Evolutionary conservation across 2,888 invertebrate species (phyloP), one percentile per base, ranked within the genome.

Genomic region (Nomada hirtipes): DNA sequence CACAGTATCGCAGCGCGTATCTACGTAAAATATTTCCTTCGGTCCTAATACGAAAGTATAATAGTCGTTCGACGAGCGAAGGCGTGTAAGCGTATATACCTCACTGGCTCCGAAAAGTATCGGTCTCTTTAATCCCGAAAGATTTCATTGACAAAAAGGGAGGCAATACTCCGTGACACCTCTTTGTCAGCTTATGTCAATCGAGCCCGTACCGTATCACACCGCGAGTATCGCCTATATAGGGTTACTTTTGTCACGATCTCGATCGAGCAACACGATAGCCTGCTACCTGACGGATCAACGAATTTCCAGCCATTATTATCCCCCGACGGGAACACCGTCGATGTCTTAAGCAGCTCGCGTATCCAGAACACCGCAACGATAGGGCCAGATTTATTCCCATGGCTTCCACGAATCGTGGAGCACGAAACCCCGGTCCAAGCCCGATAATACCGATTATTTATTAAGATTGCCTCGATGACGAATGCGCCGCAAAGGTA

Each of bases 401-500:
- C 23, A 55, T 60, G 29, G n/a, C 57, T 87, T 84, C 84, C 65
- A 64, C 72, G 87, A 82, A 88, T 79, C 77, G 59, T 64, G 68
- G 57, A 44, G 50, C 60, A 29, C 73, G 74, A 79, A 68, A 74
- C 72, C 71, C 63, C 26, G 18, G 50, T 29, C 4, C 61, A 42
- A 44, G 60, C 20, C 26, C 70, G 71, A 82, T 79, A 73, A 73
- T 79, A 60, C 15, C 76, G 82, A 86, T 86, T 89, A 86, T 89
- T 89, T 90, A 89, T 89, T 89, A 85, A 88, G 85, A 89, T 90
- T 89, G 89, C 77, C 59, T 63, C 79, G 65, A 80, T 72, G 86
- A 89, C 82, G 86, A 87, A 86, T 84, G 82, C 80, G 52, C 36
- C 57, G 50, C 61, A 47, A 50, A 74, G 72, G 77, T 87, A 85